A percentile compares a stretch with the other conserved stretches of the same genome.
These are phyloP conservation scores for Ladona fulva DNA, from an alignment of 1,140 invertebrate genomes.

Conservation along the genomic window DNA sequence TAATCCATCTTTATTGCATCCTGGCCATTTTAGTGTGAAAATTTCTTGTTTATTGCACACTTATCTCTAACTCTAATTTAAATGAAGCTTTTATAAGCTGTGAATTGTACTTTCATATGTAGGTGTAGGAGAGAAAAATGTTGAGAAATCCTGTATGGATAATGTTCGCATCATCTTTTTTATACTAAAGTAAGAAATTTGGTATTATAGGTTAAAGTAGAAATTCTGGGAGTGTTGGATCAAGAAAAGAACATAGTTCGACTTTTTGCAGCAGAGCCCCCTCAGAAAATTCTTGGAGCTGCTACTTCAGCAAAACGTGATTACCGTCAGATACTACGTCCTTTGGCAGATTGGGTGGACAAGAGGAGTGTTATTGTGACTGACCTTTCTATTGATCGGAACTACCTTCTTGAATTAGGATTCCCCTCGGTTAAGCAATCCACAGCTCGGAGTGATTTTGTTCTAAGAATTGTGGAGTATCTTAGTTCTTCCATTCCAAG, in stretches of 20 bases:
- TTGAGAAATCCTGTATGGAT: too few species aligned
- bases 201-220: conserved; percentile 60
- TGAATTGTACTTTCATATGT: too few species aligned
- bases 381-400: conserved; percentile 73
- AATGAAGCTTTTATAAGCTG: too few species aligned
- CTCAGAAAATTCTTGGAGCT: conserved; percentile 31
- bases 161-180: too few species aligned
- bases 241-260: conserved; percentile 60
- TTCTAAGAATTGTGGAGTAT: conserved; percentile 75
- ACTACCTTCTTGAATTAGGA: conserved; percentile 62
- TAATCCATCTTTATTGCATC: too few species aligned
- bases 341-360: conserved; percentile 65
- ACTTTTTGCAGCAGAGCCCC: conserved; percentile 69
- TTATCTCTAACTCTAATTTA: too few species aligned
- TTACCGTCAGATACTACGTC: conserved; percentile 54
- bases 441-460: conserved; percentile 32
- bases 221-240: conserved; percentile 78
- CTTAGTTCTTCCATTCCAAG: conserved; percentile 70
- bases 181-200: neutral
- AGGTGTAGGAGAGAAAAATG: too few species aligned
- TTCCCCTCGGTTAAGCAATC: conserved; percentile 63
- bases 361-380: conserved; percentile 66
- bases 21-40: too few species aligned
- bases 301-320: neutral
- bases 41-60: too few species aligned